These are phyloP conservation scores for Oncorhynchus gorbuscha DNA, from an alignment of 2,113 vertebrate genomes.

Conservation along the genomic window DNA sequence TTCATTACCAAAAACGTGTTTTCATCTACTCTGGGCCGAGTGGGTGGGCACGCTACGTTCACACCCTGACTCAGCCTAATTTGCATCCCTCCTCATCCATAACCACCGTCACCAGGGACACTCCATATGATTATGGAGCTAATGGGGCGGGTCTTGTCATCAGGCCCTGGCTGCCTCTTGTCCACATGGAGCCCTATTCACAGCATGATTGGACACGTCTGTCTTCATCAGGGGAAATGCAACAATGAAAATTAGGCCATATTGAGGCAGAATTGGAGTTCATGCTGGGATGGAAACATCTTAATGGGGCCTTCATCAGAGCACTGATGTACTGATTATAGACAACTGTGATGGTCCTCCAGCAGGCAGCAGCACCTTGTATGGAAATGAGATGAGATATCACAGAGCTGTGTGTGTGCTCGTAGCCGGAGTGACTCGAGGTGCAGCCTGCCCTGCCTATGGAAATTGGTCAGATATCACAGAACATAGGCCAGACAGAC, in stretches of 20 bases:
- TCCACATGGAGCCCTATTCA: slow-evolving; percentile 42
- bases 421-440: background rate
- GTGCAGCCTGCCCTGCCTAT: too few species aligned
- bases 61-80: too few species aligned
- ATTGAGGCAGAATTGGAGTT: slow-evolving; percentile 45
- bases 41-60: too few species aligned
- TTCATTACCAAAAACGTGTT: background rate
- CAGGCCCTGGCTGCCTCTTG: slow-evolving; percentile 59
- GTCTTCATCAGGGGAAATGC: slow-evolving; percentile 58
- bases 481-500: too few species aligned
- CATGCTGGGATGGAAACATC: slow-evolving; percentile 38
- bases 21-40: background rate
- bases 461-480: too few species aligned
- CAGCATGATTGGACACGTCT: slow-evolving; percentile 62
- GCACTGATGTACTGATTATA: slow-evolving; percentile 41
- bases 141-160: slow-evolving; percentile 67
- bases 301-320: slow-evolving; percentile 41
- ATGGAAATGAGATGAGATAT: slow-evolving; percentile 36
- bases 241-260: slow-evolving; percentile 54
- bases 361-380: slow-evolving; percentile 4
- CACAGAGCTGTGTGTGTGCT: background rate
- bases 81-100: slow-evolving; percentile 28
- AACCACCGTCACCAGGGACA: slow-evolving; percentile 40
- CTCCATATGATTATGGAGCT: slow-evolving; percentile 61
- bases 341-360: background rate